phyloP scores from a whole-genome alignment of 2,888 invertebrate genomes.

The Galeruca laticollis region DNA sequence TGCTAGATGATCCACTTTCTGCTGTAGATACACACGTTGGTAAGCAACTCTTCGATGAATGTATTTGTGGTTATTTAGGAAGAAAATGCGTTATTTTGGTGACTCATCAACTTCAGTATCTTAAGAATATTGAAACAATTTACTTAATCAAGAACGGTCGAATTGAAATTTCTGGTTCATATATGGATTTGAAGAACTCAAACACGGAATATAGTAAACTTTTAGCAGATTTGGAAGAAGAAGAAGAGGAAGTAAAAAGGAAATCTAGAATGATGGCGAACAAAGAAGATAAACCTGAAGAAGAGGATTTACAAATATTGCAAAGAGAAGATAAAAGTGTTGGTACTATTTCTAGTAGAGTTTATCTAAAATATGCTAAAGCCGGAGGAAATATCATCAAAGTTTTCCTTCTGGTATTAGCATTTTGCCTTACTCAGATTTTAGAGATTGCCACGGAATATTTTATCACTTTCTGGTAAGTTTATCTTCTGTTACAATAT shows the following conservation, averaged over 20 bases:
- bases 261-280: constrained; percentile 48
- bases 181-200: constrained; percentile 76
- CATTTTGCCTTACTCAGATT: constrained; percentile 44
- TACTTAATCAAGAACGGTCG: constrained; percentile 70
- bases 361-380: constrained; percentile 78
- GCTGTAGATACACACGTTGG: constrained; percentile 92
- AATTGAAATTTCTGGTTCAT: constrained; percentile 73
- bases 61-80: constrained; percentile 73
- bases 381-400: constrained; percentile 76
- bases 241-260: constrained; percentile 66
- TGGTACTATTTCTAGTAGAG: constrained; percentile 68
- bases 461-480: constrained; percentile 82
- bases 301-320: constrained; percentile 53
- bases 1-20: constrained; percentile 89
- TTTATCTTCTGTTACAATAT: constrained; percentile 52
- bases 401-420: constrained; percentile 68
- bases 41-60: constrained; percentile 86
- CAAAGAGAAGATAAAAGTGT: constrained; percentile 72
- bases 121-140: constrained; percentile 70
- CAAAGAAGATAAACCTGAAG: constrained; percentile 66
- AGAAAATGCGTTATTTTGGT: constrained; percentile 79
- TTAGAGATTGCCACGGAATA: constrained; percentile 82
- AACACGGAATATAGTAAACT: constrained; percentile 79
- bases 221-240: constrained; percentile 63
- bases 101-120: constrained; percentile 79